These are phyloP conservation scores for Pygoscelis antarcticus DNA, from an alignment of 2,113 vertebrate species.

Conservation along the genomic window DNA sequence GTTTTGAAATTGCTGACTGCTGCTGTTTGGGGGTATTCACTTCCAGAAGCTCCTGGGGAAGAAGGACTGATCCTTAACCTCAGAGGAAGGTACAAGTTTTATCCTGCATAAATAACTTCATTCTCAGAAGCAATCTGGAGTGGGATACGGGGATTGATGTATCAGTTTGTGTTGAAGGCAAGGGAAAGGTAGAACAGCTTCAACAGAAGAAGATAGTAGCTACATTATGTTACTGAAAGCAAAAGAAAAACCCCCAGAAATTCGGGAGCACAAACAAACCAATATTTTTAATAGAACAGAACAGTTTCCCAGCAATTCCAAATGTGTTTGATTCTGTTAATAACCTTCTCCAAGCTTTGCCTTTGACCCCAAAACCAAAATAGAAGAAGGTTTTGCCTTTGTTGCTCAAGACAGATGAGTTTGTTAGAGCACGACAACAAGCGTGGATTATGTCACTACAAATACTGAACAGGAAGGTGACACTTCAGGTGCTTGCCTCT, in stretches of 20 bases:
- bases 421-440: neutral
- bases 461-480: neutral
- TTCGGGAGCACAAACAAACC: neutral
- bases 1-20: slow-evolving; percentile 11
- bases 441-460: neutral
- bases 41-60: neutral
- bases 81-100: neutral
- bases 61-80: neutral
- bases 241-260: neutral
- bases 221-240: neutral
- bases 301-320: neutral
- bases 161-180: neutral
- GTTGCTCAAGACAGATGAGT: neutral
- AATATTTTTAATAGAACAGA: neutral
- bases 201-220: neutral
- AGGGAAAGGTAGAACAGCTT: neutral
- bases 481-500: neutral
- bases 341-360: neutral
- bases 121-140: neutral
- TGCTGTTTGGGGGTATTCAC: neutral
- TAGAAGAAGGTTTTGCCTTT: neutral
- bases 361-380: neutral
- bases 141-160: neutral
- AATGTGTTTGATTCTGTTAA: neutral
- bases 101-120: neutral